phyloP scores from a whole-genome alignment of 2,888 invertebrate genomes.

The Therioaphis trifolii region DNA sequence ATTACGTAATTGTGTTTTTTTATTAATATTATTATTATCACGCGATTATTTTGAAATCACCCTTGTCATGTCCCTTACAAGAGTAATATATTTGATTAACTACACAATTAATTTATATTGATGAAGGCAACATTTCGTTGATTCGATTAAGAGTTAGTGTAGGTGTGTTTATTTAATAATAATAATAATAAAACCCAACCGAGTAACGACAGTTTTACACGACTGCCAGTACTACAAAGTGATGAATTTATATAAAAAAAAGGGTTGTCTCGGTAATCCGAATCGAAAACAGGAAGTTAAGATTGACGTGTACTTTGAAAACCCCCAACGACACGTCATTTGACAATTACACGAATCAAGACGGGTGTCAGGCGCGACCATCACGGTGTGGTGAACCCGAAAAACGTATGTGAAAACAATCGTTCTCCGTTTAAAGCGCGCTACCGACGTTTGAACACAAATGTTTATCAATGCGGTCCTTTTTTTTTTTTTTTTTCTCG shows the following conservation, averaged over 20 bases:
- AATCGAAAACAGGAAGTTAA: conserved; percentile 58
- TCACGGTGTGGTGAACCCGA: not conserved
- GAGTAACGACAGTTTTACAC: not conserved
- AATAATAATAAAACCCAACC: not conserved
- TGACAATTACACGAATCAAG: conserved; percentile 8
- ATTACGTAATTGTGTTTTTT: not conserved
- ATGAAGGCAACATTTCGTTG: not conserved
- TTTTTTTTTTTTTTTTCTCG: not conserved
- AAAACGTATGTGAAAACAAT: conserved; percentile 29
- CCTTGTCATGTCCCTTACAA: not conserved
- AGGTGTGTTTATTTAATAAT: not conserved
- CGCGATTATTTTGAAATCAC: not conserved
- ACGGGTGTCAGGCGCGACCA: conserved; percentile 4
- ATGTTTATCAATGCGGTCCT: not conserved
- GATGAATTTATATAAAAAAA: not conserved
- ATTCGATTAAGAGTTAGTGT: not conserved
- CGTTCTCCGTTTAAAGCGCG: not conserved
- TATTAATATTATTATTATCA: not conserved
- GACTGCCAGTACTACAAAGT: not conserved
- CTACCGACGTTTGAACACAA: not conserved
- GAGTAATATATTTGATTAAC: not conserved
- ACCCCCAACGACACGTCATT: conserved; percentile 47
- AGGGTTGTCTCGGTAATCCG: conserved; percentile 34
- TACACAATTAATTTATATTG: not conserved
- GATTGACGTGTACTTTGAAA: conserved; percentile 52